Evolutionary conservation across 2,888 invertebrate genomes (phyloP).

Genomic region (Scaptomyza parva): DNA sequence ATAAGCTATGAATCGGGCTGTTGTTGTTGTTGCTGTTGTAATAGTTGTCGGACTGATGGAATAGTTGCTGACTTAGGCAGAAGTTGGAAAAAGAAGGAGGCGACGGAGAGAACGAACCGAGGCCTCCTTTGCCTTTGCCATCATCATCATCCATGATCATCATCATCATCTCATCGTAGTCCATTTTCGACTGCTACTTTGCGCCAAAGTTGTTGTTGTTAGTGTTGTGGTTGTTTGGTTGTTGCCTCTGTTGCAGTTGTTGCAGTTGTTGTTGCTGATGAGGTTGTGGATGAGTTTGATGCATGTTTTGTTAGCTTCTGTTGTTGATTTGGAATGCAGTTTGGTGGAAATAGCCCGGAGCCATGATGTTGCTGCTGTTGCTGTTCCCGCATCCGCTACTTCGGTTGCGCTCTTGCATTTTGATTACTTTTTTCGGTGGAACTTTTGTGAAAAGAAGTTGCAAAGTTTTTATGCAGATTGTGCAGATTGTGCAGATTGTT

Average conservation of each 20-base stretch:
- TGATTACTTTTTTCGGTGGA: constrained; percentile 65
- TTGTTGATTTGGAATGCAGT: constrained; percentile 79
- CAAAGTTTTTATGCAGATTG: constrained; percentile 19
- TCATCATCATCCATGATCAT: constrained; percentile 38
- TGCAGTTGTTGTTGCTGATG: constrained; percentile 50
- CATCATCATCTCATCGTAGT: constrained; percentile 49
- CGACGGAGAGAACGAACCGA: constrained; percentile 18
- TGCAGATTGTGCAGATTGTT: constrained; percentile 6
- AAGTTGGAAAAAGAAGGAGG: background rate
- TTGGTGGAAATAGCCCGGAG: constrained; percentile 67
- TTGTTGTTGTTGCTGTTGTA: constrained; percentile 30
- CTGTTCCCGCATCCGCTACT: constrained; percentile 60
- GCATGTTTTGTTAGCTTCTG: constrained; percentile 81
- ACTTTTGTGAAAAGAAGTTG: constrained; percentile 30
- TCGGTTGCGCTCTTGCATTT: constrained; percentile 59
- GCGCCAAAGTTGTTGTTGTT: constrained; percentile 45
- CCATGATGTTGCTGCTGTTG: constrained; percentile 31
- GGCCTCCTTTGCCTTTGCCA: constrained; percentile 40
- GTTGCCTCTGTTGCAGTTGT: constrained; percentile 6
- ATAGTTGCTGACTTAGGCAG: constrained; percentile 48
- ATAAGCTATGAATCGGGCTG: constrained; percentile 60
- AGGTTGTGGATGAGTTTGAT: constrained; percentile 77
- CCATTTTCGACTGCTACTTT: constrained; percentile 73
- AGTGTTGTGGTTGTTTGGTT: constrained; percentile 35
- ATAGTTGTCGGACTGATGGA: constrained; percentile 58